Evolutionary conservation across 2,888 invertebrate species (phyloP), one percentile per base, ranked within the genome.

Genomic region (Athalia rosae): DNA sequence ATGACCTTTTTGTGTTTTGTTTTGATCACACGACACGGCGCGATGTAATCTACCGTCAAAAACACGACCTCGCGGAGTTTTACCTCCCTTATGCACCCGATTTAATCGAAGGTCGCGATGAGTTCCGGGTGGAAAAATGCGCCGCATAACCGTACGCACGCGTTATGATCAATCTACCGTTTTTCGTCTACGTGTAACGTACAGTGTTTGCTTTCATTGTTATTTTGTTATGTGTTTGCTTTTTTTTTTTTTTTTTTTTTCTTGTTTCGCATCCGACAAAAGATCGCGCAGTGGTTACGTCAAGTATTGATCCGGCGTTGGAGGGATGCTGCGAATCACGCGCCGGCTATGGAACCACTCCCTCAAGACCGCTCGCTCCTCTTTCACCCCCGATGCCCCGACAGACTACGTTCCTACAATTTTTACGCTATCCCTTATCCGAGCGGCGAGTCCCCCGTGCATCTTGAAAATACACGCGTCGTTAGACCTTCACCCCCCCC

Each of bases 271-370:
- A n/a, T 48, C 47, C 28, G 48, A 56, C 28, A 28, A n/a, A 69
- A 61, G 73, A 73, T 61, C 73, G 59, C 73, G 73, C 61, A 73
- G 61, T 74, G 28, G 74, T 48, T 78, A 80, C 83, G 80, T 76
- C 79, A 80, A 79, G 83, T 85, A 85, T 85, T 85, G 86, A 86
- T 85, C 84, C 83, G 79, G 80, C 77, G 77, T 77, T 82, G 81
- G 78, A 79, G 80, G 82, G 83, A 83, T 83, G 81, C 83, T 84
- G 83, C 78, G 82, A 81, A 82, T 81, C 80, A 74, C 74, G 74
- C 74, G 13, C 74, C 61, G 74, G 74, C 74, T 62, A 61, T 4
- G 43, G 28, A 61, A 61, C 74, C 74, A 62, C 74, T 74, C 74
- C 74, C 74, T 74, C 58, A 15, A 47, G 56, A 56, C 58, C 43